Evolutionary conservation across 2,797 vertebrate species (phyloP).

Genomic region (Odontamblyopus rebecca): DNA sequence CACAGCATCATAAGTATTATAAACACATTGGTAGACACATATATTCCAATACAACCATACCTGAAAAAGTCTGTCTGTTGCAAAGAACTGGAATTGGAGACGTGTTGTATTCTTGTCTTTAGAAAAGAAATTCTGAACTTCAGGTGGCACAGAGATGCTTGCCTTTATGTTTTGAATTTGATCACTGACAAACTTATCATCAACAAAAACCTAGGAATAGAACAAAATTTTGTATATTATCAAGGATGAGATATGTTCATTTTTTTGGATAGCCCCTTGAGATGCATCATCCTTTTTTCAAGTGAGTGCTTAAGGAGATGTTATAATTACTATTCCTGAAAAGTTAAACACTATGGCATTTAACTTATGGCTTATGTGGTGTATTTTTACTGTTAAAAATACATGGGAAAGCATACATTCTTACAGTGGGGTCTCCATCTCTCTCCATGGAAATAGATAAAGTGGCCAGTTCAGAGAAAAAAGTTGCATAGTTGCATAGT

Average conservation of each 20-base stretch:
- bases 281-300: too few species aligned
- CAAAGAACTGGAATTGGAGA: slow-evolving; percentile 89
- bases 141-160: slow-evolving; percentile 80
- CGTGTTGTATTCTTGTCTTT: slow-evolving; percentile 62
- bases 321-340: too few species aligned
- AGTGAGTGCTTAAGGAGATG: too few species aligned
- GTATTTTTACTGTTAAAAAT: too few species aligned
- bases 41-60: slow-evolving; percentile 59
- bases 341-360: too few species aligned
- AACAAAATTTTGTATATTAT: neutral
- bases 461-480: too few species aligned
- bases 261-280: too few species aligned
- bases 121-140: slow-evolving; percentile 66
- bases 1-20: neutral
- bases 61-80: slow-evolving; percentile 79
- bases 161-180: slow-evolving; percentile 63
- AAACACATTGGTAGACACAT: neutral
- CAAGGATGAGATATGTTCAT: neutral
- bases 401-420: too few species aligned
- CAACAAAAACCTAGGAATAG: slow-evolving; percentile 76
- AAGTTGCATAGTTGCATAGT: too few species aligned
- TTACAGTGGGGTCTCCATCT: too few species aligned
- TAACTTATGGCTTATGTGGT: too few species aligned
- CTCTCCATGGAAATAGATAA: too few species aligned
- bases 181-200: slow-evolving; percentile 51